These are phyloP conservation scores for Pica pica DNA, from an alignment of 2,113 vertebrate species.

Conservation along the genomic window DNA sequence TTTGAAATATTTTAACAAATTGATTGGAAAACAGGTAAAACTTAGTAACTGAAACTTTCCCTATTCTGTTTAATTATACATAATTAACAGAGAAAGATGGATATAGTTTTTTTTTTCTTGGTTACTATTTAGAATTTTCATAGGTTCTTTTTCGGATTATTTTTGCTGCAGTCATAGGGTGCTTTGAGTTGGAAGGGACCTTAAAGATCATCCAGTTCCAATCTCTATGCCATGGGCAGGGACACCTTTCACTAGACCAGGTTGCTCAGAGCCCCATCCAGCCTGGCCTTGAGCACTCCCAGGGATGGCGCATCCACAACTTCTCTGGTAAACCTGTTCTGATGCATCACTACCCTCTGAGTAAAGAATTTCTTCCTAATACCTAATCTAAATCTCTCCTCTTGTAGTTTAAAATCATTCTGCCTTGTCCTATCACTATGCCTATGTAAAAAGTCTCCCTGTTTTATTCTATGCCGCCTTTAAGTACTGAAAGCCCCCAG, in stretches of 20 bases:
- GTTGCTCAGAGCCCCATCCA: background rate
- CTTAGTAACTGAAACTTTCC: background rate
- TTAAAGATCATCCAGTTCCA: no score
- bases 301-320: background rate
- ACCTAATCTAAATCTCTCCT: background rate
- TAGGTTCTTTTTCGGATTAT: background rate
- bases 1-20: background rate
- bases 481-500: no score
- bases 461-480: background rate
- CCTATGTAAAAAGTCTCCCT: background rate
- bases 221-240: background rate
- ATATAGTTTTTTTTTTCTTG: background rate
- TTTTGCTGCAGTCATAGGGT: background rate
- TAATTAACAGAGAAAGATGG: background rate
- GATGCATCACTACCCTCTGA: background rate
- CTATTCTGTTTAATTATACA: background rate
- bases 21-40: background rate
- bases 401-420: background rate
- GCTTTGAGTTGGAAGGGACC: background rate
- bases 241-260: background rate
- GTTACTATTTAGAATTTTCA: background rate
- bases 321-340: background rate
- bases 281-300: background rate
- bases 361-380: background rate
- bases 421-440: background rate